These are phyloP conservation scores for Lepidonotus clava DNA, from an alignment of 2,888 invertebrate genomes.

Conservation along the genomic window DNA sequence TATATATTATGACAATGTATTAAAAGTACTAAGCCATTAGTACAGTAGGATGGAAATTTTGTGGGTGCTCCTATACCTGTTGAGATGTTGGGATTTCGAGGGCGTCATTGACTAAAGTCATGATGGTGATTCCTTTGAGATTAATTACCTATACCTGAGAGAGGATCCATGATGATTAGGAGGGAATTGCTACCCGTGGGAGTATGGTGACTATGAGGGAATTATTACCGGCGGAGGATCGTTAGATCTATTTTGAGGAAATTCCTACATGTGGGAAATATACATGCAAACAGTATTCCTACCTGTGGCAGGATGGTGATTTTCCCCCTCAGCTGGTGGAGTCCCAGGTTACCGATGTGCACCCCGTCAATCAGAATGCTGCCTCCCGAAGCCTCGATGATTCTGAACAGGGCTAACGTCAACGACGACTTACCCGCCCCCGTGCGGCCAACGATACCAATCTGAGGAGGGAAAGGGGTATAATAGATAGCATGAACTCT, in stretches of 20 bases:
- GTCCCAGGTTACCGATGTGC: constrained; percentile 66
- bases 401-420: constrained; percentile 74
- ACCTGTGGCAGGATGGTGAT: constrained; percentile 81
- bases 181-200: neutral
- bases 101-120: too few relatives aligned
- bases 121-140: too few relatives aligned
- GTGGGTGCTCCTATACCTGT: too few relatives aligned
- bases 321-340: constrained; percentile 69
- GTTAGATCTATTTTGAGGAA: neutral
- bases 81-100: too few relatives aligned
- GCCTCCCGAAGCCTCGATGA: constrained; percentile 74
- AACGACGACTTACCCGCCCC: constrained; percentile 77
- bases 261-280: neutral
- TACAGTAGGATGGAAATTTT: too few relatives aligned
- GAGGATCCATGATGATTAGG: neutral
- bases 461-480: constrained; percentile 59
- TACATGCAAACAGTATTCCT: neutral
- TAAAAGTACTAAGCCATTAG: too few relatives aligned
- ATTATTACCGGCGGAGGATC: neutral
- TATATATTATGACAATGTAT: too few relatives aligned
- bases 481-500: neutral
- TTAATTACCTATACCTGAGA: neutral
- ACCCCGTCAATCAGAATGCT: constrained; percentile 75
- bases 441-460: constrained; percentile 78
- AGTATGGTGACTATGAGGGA: neutral